Base-by-base conservation (phyloP, 2,888 invertebrate genomes). In the Pseudococcus jackbeardsleyi region DNA sequence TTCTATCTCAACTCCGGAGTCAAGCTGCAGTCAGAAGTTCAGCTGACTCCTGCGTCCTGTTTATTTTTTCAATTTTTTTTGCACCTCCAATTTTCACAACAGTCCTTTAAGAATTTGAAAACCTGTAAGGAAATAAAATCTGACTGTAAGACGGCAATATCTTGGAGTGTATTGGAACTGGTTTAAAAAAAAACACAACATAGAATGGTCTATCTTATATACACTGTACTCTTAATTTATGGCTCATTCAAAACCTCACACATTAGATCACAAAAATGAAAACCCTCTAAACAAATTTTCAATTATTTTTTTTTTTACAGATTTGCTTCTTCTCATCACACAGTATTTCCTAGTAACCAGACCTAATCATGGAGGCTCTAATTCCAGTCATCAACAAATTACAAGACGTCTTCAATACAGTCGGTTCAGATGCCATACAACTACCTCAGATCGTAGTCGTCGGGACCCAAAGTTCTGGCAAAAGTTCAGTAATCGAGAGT, bases 341-440 rank as follows among this genome's bases (percentile, higher is more conserved):
- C 11, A 2, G 15, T 22, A 22, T 22, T 64, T 22, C 11, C 22
- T 11, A 64, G 2, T 22, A 64, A 1, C 11, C 64, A 12, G 1
- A 7, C 22, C 22, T 64, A 64, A 64, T 0, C 8, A 99, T 99
- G 99, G 99, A 99, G 94, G 97, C 98, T 89, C 94, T 99, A 91
- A 99, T 99, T 93, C 99, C 99, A 90, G 98, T 99, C 89, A 98
- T 99, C 91, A 99, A 99, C 93, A 99, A 99, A 93, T 94, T 99
- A 90, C 99, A 99, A 94, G 99, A 99, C 94, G 99, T 99, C 90
- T 99, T 99, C 92, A 99, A 98, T 91, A 98, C 99, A 79, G 97
- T 99, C 89, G 99, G 99, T 90, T 95, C 97, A 90, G 99, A 99
- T 93, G 96, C 97, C 90, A 96, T 99, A 91, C 98, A 99, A 92